Percentiles rank a stretch among this genome's conserved stretches.
These are phyloP conservation scores for Tinea pellionella DNA, from an alignment of 2,888 invertebrate species.

Conservation along the genomic window DNA sequence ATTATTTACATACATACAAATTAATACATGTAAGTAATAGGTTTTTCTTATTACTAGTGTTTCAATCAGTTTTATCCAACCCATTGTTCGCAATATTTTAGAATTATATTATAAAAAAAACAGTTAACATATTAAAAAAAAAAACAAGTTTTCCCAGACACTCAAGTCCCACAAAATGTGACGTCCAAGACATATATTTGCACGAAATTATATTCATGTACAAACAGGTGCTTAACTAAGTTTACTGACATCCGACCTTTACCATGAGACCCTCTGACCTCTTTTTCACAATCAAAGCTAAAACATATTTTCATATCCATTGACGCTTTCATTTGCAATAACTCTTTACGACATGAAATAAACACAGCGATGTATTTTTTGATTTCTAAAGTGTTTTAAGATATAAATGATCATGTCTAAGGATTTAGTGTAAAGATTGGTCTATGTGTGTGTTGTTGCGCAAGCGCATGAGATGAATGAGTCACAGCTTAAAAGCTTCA, in stretches of 20 bases:
- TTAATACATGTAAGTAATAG: not conserved
- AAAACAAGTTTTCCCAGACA: not conserved
- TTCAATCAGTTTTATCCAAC: no score
- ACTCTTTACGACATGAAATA: not conserved
- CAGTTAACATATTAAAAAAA: no score
- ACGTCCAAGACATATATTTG: slow-evolving; percentile 8
- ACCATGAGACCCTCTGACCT: not conserved
- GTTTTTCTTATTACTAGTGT: no score
- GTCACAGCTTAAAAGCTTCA: slow-evolving; percentile 8
- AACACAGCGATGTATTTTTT: not conserved
- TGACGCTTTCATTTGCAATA: not conserved
- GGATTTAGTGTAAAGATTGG: not conserved
- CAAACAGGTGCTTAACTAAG: slow-evolving; percentile 11
- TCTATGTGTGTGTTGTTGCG: slow-evolving; percentile 34
- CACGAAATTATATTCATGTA: slow-evolving; percentile 6
- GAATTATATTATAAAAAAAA: not conserved
- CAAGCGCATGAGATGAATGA: slow-evolving; percentile 27
- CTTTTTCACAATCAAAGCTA: not conserved
- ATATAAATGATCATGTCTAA: not conserved
- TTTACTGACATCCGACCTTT: slow-evolving; percentile 10
- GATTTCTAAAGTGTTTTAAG: not conserved
- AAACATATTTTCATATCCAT: not conserved
- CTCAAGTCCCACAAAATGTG: not conserved
- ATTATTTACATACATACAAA: no score
- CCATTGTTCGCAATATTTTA: not conserved